Evolutionary conservation across 2,797 vertebrate genomes (phyloP).

Genomic region (Protonibea diacanthus): DNA sequence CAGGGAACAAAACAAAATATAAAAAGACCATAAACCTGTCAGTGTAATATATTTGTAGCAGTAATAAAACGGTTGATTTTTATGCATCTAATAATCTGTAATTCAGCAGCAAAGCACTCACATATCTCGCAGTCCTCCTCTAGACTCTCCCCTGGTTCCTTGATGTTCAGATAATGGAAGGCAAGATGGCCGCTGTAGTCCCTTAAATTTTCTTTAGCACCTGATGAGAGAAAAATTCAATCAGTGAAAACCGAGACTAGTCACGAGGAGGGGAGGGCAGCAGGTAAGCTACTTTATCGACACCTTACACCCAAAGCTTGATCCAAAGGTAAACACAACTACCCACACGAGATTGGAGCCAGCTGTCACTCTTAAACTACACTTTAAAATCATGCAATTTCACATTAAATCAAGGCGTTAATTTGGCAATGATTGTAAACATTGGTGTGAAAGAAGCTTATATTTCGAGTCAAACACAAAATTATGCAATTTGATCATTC

Average conservation of each 20-base stretch:
- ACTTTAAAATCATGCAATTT: not conserved
- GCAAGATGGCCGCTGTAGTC: constrained; percentile 88
- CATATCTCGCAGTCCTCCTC: constrained; percentile 75
- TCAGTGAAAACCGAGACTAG: constrained; percentile 23
- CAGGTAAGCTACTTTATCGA: constrained; percentile 34
- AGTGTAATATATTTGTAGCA: too few species aligned
- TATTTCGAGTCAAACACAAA: not conserved
- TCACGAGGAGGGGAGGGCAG: constrained; percentile 2
- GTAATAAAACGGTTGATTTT: too few species aligned
- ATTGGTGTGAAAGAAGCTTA: not conserved
- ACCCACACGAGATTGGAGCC: not conserved
- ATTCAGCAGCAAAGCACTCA: constrained; percentile 69
- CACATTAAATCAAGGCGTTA: not conserved
- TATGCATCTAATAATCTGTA: not conserved
- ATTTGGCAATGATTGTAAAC: not conserved
- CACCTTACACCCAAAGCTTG: constrained; percentile 28
- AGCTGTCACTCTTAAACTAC: not conserved
- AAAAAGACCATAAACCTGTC: not conserved
- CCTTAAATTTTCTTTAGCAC: constrained; percentile 85
- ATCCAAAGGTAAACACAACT: constrained; percentile 35
- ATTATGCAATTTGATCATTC: not conserved
- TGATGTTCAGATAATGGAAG: constrained; percentile 80
- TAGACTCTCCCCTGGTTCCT: constrained; percentile 62
- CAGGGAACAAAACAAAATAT: too few species aligned
- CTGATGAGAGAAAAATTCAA: constrained; percentile 60